These are phyloP conservation scores for Bilobella aurantiaca DNA, from an alignment of 1,140 invertebrate genomes.

Conservation along the genomic window DNA sequence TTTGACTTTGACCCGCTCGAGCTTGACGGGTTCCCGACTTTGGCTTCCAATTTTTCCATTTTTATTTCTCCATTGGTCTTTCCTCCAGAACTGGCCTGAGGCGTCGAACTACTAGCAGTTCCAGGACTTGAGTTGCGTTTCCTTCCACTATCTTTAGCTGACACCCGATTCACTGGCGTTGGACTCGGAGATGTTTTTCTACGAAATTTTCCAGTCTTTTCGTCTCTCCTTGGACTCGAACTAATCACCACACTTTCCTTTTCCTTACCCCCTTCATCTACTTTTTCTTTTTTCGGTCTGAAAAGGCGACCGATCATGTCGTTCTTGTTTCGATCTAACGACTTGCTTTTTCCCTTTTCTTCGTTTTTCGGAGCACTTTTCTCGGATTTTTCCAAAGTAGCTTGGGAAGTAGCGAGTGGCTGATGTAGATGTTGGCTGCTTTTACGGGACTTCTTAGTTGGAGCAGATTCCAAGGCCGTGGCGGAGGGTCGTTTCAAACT, in stretches of 20 bases:
- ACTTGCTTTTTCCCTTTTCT: slow-evolving; percentile 39
- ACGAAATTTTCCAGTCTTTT: slow-evolving; percentile 45
- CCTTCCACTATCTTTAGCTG: slow-evolving; percentile 29
- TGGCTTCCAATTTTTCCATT: neutral
- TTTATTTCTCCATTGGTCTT: neutral
- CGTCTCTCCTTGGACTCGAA: neutral
- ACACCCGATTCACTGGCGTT: slow-evolving; percentile 24
- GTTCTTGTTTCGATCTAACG: slow-evolving; percentile 59
- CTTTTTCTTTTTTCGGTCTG: slow-evolving; percentile 38
- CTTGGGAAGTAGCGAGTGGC: neutral
- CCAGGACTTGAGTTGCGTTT: neutral
- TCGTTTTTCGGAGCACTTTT: neutral
- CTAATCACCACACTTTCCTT: neutral
- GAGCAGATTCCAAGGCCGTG: too few species aligned
- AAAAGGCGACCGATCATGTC: slow-evolving; percentile 57
- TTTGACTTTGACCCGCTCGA: slow-evolving; percentile 8
- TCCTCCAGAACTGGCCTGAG: neutral
- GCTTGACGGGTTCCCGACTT: neutral
- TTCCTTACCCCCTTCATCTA: slow-evolving; percentile 15
- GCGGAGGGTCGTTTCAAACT: too few species aligned
- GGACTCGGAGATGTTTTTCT: slow-evolving; percentile 33
- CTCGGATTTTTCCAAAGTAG: neutral
- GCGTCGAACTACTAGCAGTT: neutral
- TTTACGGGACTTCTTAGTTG: neutral
- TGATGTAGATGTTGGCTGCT: neutral